A percentile compares a stretch with the other conserved stretches of the same genome.
Conservation (phyloP, 2,797 vertebrate genomes). For the Adelosebastes latens region DNA sequence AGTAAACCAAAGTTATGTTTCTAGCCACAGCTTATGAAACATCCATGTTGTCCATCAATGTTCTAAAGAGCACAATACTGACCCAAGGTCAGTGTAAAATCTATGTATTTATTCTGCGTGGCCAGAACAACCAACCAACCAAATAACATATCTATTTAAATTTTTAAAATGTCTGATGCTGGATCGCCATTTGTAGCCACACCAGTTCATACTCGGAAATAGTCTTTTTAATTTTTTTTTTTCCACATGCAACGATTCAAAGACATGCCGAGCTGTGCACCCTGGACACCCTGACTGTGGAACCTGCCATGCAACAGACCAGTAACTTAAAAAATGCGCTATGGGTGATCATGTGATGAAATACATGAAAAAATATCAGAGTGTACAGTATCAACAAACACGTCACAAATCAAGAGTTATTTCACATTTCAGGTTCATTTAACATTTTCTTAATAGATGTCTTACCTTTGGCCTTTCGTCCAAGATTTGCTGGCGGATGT, state of each 20-base stretch:
- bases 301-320: neutral
- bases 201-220: neutral
- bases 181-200: neutral
- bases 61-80: neutral
- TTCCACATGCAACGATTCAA: neutral
- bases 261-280: neutral
- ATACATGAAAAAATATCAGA: neutral
- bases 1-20: neutral
- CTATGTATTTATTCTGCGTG: neutral
- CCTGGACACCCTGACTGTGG: neutral
- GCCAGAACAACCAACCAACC: neutral
- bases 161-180: neutral
- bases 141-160: neutral
- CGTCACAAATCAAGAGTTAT: neutral
- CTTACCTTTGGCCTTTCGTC: slow-evolving; percentile 97
- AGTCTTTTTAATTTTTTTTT: neutral
- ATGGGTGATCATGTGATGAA: neutral
- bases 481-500: slow-evolving; percentile 94
- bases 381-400: neutral
- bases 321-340: neutral
- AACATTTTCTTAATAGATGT: neutral
- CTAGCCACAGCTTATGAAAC: neutral
- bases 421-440: neutral
- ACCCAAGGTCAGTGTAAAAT: neutral
- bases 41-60: neutral